A percentile compares a stretch with the other conserved stretches of the same genome.
Evolutionary conservation across 2,888 invertebrate species (phyloP).

Genomic region (Conchocele bisecta): DNA sequence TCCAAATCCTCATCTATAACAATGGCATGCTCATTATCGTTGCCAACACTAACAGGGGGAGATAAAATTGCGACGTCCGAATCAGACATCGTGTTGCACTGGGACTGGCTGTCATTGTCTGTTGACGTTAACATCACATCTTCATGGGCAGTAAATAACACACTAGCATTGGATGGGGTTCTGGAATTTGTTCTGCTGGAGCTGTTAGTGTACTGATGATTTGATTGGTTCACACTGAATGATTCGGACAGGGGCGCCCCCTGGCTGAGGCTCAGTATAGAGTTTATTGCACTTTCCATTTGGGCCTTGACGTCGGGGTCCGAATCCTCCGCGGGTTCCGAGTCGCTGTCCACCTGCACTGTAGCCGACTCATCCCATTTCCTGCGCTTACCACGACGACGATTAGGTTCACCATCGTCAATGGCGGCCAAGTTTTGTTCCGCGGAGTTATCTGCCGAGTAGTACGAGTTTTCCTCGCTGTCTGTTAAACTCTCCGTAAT

Average conservation of each 20-base stretch:
- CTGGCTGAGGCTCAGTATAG: constrained; percentile 86
- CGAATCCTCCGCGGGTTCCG: constrained; percentile 49
- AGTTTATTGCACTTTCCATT: constrained; percentile 91
- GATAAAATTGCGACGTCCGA: too few relatives aligned
- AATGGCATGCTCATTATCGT: background rate
- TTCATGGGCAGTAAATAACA: too few relatives aligned
- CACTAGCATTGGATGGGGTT: too few relatives aligned
- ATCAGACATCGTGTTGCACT: too few relatives aligned
- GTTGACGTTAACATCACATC: too few relatives aligned
- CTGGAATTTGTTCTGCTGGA: constrained; percentile 36
- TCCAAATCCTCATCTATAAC: constrained; percentile 82
- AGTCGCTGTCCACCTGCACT: background rate
- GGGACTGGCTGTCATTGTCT: too few relatives aligned
- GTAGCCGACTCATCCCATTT: constrained; percentile 6
- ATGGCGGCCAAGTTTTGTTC: constrained; percentile 32
- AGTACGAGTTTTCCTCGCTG: constrained; percentile 58
- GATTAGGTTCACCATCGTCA: constrained; percentile 27
- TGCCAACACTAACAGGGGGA: background rate
- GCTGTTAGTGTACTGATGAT: constrained; percentile 23
- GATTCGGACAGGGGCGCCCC: constrained; percentile 25
- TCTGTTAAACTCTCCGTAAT: constrained; percentile 60
- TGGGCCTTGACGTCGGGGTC: constrained; percentile 79
- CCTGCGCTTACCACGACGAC: background rate
- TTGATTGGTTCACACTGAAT: constrained; percentile 40
- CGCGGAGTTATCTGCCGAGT: constrained; percentile 46